Evolutionary conservation across 2,797 vertebrate genomes (phyloP), one percentile per base, ranked within the genome.

Genomic region (Rhincodon typus): DNA sequence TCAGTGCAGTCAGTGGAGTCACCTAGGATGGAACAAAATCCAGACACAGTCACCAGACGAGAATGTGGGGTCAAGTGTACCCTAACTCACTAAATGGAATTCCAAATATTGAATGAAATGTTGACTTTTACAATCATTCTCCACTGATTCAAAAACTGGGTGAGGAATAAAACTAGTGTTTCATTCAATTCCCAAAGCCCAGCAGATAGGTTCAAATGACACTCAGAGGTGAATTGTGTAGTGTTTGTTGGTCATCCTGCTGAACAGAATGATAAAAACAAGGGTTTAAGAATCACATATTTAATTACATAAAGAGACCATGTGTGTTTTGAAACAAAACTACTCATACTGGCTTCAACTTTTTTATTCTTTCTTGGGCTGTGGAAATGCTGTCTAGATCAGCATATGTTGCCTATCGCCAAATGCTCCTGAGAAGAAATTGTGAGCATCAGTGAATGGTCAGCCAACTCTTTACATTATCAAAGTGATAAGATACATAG

Each of bases 1-100:
- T 99, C 97, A 99, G 97, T 0, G 99, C 99, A 0, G 98, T 99
- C 97, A 99, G 96, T 34, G 99, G 99, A 0, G 99, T 99, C 95
- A 99, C 99, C 99, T 99, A 97, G 62, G 23, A 67, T 66, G 46
- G 50, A 66, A 38, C 50, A 79, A 95, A 62, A 38, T 66, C 50
- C 10, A 94, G 70, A 79, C 34, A 96, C 74, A 84, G 82, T 84
- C 38, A 84, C 42, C 42, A 46, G 38, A 84, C 42, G 82, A 42
- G 19, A 46, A 84, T 25, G 0, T 46, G 82, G 82, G 79, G 79
- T 5, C 17, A 25, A 88, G 3, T 88, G 27, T 57, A 57, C 12
- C 86, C 50, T 34, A 88, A 57, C 27, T 57, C 87, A 8, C 15
- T 30, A 30, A 34, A 13, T 0, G 53, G 53, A 10, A 66, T 5